Conservation (phyloP, 1,140 invertebrate genomes). For the Drosophila nigrodunni region DNA sequence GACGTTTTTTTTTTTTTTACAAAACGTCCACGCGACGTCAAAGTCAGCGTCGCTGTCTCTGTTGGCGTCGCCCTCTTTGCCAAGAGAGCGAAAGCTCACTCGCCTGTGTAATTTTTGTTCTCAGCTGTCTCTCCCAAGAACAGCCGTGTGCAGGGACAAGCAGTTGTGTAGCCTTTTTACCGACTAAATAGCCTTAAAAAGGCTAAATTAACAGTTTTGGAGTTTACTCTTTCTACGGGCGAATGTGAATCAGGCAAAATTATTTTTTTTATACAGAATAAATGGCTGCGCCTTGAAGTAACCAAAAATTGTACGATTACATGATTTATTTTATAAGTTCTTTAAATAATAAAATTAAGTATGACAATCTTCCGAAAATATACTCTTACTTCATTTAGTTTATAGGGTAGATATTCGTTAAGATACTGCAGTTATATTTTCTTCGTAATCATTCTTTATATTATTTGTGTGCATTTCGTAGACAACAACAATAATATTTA, state of each 20-base stretch:
- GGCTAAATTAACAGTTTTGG: neutral
- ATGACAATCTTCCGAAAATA: neutral
- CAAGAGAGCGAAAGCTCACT: neutral
- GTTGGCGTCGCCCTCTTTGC: conserved; percentile 5
- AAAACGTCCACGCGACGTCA: neutral
- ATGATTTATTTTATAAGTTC: no score
- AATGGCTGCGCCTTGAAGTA: no score
- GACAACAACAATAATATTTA: conserved; percentile 63
- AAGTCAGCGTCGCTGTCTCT: neutral
- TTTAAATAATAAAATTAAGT: no score
- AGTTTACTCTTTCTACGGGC: no score
- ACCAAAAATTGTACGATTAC: no score
- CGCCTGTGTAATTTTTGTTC: neutral
- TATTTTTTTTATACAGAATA: no score
- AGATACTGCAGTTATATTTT: conserved; percentile 44
- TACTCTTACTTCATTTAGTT: neutral
- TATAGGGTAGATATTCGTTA: neutral
- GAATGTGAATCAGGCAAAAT: no score
- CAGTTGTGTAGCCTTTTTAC: conserved; percentile 1
- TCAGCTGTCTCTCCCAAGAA: neutral
- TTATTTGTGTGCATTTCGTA: conserved; percentile 18
- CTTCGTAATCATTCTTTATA: conserved; percentile 32
- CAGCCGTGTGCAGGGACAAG: conserved; percentile 11
- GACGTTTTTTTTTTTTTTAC: conserved; percentile 12
- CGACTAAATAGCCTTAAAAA: neutral